Conservation (phyloP, 2,113 vertebrate species). For the Sceloporus tristichus region DNA sequence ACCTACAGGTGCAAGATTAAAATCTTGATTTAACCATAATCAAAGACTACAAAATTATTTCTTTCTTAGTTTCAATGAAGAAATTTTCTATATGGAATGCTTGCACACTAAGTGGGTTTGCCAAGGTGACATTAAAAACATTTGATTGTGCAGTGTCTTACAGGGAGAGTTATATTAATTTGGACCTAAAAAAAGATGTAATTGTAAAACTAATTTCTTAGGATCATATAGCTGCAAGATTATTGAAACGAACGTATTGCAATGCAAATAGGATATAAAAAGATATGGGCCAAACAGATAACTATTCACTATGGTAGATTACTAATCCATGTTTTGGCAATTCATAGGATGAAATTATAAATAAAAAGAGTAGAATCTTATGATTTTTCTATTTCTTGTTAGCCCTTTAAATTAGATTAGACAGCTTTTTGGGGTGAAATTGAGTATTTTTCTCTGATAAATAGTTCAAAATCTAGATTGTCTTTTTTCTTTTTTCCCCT, state of each 20-base stretch:
- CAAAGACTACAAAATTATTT: slow-evolving; percentile 6
- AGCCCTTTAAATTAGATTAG: not conserved
- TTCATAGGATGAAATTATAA: not conserved
- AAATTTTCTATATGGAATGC: not conserved
- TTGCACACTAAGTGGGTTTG: not conserved
- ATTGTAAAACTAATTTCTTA: not conserved
- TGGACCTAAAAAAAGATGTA: not conserved
- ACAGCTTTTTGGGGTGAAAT: too few species aligned
- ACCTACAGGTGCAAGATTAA: slow-evolving; percentile 13
- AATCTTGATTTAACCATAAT: slow-evolving; percentile 23
- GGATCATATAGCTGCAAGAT: not conserved
- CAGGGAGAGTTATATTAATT: not conserved
- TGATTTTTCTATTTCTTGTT: not conserved
- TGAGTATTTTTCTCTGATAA: too few species aligned
- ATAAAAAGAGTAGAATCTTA: not conserved
- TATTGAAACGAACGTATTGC: accelerated
- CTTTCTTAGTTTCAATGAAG: slow-evolving; percentile 5
- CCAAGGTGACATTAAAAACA: not conserved
- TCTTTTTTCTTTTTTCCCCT: too few species aligned
- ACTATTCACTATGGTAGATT: not conserved
- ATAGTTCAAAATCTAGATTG: not conserved
- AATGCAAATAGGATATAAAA: not conserved
- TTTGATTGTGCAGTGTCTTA: not conserved
- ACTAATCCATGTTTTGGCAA: not conserved
- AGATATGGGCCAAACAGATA: not conserved